phyloP scores from a whole-genome alignment of 2,888 invertebrate genomes.

The Escarpia spicata region DNA sequence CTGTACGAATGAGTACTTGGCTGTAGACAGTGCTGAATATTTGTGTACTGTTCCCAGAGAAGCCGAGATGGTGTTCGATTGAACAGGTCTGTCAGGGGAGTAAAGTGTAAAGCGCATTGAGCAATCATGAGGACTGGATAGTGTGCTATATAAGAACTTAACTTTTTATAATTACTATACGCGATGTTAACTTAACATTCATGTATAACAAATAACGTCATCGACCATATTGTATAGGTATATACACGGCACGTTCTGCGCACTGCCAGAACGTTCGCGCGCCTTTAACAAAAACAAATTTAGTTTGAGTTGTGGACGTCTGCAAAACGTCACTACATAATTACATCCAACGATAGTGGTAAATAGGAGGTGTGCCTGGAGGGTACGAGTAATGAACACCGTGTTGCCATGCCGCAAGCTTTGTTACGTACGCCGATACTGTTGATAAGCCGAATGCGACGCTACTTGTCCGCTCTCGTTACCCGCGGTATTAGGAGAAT shows the following conservation, averaged over 20 bases:
- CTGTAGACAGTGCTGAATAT: too few relatives aligned
- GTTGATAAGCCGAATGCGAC: background rate
- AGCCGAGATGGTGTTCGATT: too few relatives aligned
- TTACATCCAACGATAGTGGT: background rate
- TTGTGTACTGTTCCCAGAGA: too few relatives aligned
- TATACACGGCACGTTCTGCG: background rate
- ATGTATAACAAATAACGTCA: too few relatives aligned
- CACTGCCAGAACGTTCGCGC: background rate
- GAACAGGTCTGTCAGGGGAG: too few relatives aligned
- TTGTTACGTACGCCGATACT: background rate
- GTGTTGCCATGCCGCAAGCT: background rate
- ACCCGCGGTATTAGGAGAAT: background rate
- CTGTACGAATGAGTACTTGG: too few relatives aligned
- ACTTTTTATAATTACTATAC: background rate
- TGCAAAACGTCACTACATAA: background rate
- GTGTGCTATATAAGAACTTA: too few relatives aligned
- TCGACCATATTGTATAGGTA: too few relatives aligned
- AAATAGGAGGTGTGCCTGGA: background rate
- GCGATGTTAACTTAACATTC: too few relatives aligned
- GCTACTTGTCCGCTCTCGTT: background rate
- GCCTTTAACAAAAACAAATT: background rate
- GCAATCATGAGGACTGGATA: too few relatives aligned
- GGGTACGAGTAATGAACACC: background rate
- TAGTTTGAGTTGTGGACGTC: background rate
- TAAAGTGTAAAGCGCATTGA: too few relatives aligned